Percentiles rank a stretch among this genome's conserved stretches.
These are phyloP conservation scores for Trichosurus vulpecula DNA, from an alignment of 2,797 vertebrate genomes.

Conservation along the genomic window DNA sequence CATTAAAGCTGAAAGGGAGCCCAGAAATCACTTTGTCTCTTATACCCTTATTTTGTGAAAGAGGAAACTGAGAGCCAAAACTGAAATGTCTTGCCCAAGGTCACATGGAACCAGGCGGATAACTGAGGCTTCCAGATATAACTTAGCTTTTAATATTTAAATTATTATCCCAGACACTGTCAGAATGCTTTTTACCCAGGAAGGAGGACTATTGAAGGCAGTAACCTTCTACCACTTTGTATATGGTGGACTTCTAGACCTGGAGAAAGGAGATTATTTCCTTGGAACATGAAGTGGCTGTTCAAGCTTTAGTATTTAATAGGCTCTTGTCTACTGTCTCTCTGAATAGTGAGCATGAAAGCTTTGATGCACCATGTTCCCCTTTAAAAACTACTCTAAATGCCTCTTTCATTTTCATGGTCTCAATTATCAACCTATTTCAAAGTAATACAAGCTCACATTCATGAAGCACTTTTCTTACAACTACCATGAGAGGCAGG, in stretches of 20 bases:
- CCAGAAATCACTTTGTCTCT: neutral
- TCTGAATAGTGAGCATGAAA: slow-evolving; percentile 9
- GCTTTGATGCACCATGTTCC: neutral
- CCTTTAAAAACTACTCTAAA: slow-evolving; percentile 53
- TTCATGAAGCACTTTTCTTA: neutral
- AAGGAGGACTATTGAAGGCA: slow-evolving; percentile 65
- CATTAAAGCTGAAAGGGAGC: neutral
- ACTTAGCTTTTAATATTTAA: slow-evolving; percentile 60
- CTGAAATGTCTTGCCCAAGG: neutral
- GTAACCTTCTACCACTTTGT: slow-evolving; percentile 54
- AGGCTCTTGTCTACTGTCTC: slow-evolving; percentile 65
- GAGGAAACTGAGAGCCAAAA: neutral
- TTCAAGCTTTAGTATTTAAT: slow-evolving; percentile 69
- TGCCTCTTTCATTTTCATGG: slow-evolving; percentile 56
- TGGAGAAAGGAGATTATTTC: slow-evolving; percentile 72
- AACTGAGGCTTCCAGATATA: neutral
- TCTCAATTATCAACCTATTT: slow-evolving; percentile 37
- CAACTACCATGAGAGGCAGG: neutral
- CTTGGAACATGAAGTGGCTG: slow-evolving; percentile 54
- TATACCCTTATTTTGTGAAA: neutral
- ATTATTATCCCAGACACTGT: slow-evolving; percentile 74
- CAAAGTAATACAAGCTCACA: slow-evolving; percentile 29
- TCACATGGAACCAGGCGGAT: neutral
- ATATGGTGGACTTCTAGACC: slow-evolving; percentile 45
- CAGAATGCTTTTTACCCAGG: slow-evolving; percentile 52